Evolutionary conservation across 1,140 invertebrate genomes (phyloP), one percentile per base, ranked within the genome.

Genomic region (Leptopilina clavipes): DNA sequence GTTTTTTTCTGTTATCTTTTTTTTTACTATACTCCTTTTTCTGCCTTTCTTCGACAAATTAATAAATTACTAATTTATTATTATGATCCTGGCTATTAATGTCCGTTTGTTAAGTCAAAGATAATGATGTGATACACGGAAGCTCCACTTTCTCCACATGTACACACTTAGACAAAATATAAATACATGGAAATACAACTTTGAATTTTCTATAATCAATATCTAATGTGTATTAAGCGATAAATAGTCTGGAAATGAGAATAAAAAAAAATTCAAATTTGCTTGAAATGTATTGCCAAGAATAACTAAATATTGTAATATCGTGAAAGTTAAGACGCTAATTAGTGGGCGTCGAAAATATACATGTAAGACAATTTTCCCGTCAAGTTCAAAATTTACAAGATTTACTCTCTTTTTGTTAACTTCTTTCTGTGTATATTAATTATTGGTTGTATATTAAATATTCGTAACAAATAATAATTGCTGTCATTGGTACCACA

Each of bases 101-200:
- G 59, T 65, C 59, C 12, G 59, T 65, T 65, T 65, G 59, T 65
- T 65, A 65, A 65, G 25, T 14, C 59, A 7, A 11, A 22, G 25
- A 65, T 65, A 65, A 65, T 65, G 59, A 65, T 65, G 22, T 65
- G 59, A 65, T 65, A 65, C 59, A 65, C 59, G 59, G 59, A 65
- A 65, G 59, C 59, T 65, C 25, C 6, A 65, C 59, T 65, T 65
- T 65, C 59, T 65, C 59, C 22, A 12, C 22, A 31, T 40, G 25
- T 31, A 31, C 25, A 31, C 25, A 31, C 25, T 3, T 31, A 31
- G 25, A 31, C 6, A 40, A 6, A 31, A 9, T 40, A 40, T 9
- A 31, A 1, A 40, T 40, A 40, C 2, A 40, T 40, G 7, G 5
- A 40, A 40, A 40, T 22, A 65, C 59, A 65, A 31, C 59, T 37